Conservation (phyloP, 53 echinoderm and acorn worm species). For the Pentamera pediparva region DNA sequence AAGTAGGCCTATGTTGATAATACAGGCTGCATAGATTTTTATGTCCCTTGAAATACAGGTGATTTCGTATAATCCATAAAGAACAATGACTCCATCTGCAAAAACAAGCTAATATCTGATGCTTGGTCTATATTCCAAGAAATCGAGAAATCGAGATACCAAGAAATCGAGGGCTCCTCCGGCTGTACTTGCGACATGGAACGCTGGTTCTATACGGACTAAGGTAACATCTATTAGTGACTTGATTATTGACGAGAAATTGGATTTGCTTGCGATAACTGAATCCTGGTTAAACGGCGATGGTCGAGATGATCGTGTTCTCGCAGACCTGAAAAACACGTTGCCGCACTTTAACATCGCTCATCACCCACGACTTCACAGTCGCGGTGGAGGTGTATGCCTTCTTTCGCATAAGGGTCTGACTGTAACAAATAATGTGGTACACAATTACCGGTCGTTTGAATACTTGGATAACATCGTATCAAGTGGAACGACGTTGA, state of each 20-base stretch:
- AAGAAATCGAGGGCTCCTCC: too few relatives aligned
- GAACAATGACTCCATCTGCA: too few relatives aligned
- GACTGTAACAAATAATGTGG: not conserved
- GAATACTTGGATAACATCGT: constrained; percentile 26
- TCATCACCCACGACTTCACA: constrained; percentile 20
- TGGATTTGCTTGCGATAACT: constrained; percentile 26
- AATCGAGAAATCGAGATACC: too few relatives aligned
- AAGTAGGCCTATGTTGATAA: too few relatives aligned
- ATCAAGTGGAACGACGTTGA: not conserved
- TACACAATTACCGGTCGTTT: constrained; percentile 18
- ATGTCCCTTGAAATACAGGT: too few relatives aligned
- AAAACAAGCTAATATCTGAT: too few relatives aligned
- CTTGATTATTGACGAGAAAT: constrained; percentile 2
- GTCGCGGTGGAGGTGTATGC: constrained; percentile 29
- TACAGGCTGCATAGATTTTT: too few relatives aligned
- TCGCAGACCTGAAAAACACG: constrained; percentile 11
- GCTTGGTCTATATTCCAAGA: too few relatives aligned
- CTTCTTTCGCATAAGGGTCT: constrained; percentile 30
- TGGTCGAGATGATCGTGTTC: constrained; percentile 1
- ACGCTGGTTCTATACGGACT: constrained; percentile 17
- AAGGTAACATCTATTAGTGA: constrained; percentile 36
- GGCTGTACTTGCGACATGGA: constrained; percentile 6
- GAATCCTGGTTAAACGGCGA: constrained; percentile 37
- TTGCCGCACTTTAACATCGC: constrained; percentile 32
- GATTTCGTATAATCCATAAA: too few relatives aligned